A percentile compares a stretch with the other conserved stretches of the same genome.
Evolutionary conservation across 2,888 invertebrate species (phyloP).

Genomic region (Dryococelus australis): DNA sequence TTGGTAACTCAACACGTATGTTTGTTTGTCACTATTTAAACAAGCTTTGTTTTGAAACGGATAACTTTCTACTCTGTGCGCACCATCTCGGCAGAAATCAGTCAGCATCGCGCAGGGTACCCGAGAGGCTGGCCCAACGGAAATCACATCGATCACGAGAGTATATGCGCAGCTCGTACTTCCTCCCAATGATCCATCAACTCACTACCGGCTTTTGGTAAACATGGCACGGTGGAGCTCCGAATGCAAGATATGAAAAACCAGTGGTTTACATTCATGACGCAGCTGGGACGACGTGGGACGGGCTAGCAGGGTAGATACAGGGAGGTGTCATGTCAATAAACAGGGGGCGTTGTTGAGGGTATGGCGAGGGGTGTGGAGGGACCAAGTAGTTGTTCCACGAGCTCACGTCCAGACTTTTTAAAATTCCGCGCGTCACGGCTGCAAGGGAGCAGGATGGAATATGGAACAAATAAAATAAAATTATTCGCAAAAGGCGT

Average conservation of each 20-base stretch:
- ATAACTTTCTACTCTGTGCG: too few relatives aligned
- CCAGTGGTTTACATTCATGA: background rate
- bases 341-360: background rate
- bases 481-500: background rate
- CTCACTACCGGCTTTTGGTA: background rate
- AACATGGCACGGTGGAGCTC: background rate
- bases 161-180: background rate
- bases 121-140: background rate
- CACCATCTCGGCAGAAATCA: too few relatives aligned
- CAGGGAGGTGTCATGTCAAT: conserved; percentile 9
- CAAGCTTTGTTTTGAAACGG: too few relatives aligned
- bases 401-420: background rate
- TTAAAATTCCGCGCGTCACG: background rate
- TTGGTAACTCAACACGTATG: too few relatives aligned
- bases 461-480: conserved; percentile 9
- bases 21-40: too few relatives aligned
- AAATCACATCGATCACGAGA: background rate
- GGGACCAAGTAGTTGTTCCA: background rate
- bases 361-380: too few relatives aligned
- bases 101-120: too few relatives aligned
- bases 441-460: background rate
- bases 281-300: background rate
- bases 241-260: background rate
- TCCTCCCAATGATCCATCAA: background rate
- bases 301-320: background rate